These are phyloP conservation scores for Malthinus seriepunctatus DNA, from an alignment of 2,888 invertebrate species.

Conservation along the genomic window DNA sequence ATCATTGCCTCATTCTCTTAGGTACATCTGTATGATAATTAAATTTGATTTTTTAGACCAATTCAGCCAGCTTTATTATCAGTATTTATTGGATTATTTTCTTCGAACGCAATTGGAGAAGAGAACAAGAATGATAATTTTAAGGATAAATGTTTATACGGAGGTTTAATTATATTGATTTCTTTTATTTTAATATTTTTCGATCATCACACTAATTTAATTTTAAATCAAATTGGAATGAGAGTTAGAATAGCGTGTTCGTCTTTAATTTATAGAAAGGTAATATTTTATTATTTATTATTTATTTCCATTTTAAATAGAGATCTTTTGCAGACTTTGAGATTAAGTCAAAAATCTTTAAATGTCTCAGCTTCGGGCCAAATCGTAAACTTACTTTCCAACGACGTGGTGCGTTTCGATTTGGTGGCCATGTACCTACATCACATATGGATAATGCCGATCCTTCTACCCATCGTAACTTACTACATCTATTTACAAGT, in stretches of 20 bases:
- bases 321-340: conserved; percentile 57
- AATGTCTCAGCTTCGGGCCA: conserved; percentile 83
- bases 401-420: conserved; percentile 88
- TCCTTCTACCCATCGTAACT: conserved; percentile 67
- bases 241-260: conserved; percentile 6
- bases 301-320: neutral
- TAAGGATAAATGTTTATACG: conserved; percentile 8
- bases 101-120: neutral
- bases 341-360: conserved; percentile 68
- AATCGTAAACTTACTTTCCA: conserved; percentile 82
- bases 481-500: conserved; percentile 61
- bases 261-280: conserved; percentile 10
- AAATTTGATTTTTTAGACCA: conserved; percentile 14
- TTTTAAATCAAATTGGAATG: conserved; percentile 3
- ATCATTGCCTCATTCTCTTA: too few species aligned
- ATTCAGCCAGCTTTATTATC: conserved; percentile 28
- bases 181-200: neutral
- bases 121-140: conserved; percentile 1
- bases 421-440: conserved; percentile 74
- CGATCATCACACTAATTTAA: conserved; percentile 1
- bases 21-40: too few species aligned
- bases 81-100: conserved; percentile 28
- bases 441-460: conserved; percentile 80
- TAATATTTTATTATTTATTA: conserved; percentile 8
- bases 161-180: conserved; percentile 1